A percentile compares a stretch with the other conserved stretches of the same genome.
These are phyloP conservation scores for Amblyjoppa fuscipennis DNA, from an alignment of 2,888 invertebrate genomes.

Conservation along the genomic window DNA sequence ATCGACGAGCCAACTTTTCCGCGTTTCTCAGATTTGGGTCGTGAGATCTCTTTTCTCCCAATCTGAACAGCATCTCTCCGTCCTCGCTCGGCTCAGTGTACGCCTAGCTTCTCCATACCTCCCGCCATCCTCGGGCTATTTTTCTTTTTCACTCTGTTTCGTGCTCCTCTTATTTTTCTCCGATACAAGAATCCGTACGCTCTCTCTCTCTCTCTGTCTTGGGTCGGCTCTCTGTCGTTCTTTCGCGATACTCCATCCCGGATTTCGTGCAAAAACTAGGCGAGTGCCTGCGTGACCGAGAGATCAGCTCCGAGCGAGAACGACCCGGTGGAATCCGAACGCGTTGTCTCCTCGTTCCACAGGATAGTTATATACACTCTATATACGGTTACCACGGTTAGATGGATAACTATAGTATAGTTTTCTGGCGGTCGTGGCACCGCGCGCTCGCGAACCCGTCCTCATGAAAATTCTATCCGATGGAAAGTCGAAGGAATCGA, in stretches of 20 bases:
- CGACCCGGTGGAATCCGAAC: constrained; percentile 18
- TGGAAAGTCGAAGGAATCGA: constrained; percentile 73
- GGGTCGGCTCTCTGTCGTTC: not conserved
- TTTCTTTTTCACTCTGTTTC: constrained; percentile 57
- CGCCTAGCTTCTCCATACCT: constrained; percentile 39
- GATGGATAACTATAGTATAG: constrained; percentile 34
- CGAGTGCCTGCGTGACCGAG: constrained; percentile 46
- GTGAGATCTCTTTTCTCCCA: constrained; percentile 74
- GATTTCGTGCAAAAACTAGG: constrained; percentile 44
- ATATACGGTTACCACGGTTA: constrained; percentile 29
- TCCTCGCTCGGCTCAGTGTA: constrained; percentile 43
- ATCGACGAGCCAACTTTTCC: constrained; percentile 84
- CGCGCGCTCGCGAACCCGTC: constrained; percentile 15
- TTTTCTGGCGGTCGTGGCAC: constrained; percentile 55
- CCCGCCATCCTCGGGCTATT: constrained; percentile 51
- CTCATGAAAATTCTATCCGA: constrained; percentile 74
- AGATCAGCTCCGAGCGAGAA: constrained; percentile 16
- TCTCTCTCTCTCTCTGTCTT: not conserved
- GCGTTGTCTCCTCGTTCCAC: constrained; percentile 37
- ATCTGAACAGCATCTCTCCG: constrained; percentile 52
- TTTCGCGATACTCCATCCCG: constrained; percentile 39
- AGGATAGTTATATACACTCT: constrained; percentile 32
- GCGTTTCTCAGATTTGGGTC: constrained; percentile 83
- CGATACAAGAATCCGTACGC: constrained; percentile 50
- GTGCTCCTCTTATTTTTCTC: constrained; percentile 43